phyloP scores from a whole-genome alignment of 2,113 vertebrate genomes.

The Tychaedon coryphoeus region DNA sequence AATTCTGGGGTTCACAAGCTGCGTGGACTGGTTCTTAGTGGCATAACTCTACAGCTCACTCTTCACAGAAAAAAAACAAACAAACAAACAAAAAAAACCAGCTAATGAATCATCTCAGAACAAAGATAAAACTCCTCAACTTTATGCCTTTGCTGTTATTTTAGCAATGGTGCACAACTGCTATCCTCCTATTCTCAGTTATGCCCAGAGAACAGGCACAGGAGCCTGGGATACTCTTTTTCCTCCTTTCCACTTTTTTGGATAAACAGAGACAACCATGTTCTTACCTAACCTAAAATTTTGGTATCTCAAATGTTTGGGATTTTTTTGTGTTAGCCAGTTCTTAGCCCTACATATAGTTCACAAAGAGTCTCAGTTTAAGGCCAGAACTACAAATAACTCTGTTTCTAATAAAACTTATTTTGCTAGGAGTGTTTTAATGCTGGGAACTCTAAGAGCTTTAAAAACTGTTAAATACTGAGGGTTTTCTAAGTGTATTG shows the following conservation, averaged over 20 bases:
- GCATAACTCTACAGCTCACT: not conserved
- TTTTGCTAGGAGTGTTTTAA: not conserved
- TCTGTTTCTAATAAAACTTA: not conserved
- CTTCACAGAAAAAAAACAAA: not conserved
- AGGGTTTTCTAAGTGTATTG: not conserved
- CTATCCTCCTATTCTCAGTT: not conserved
- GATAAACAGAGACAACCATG: fast-evolving
- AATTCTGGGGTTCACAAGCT: not conserved
- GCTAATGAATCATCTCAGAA: not conserved
- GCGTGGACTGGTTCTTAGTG: not conserved
- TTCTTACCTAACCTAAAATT: not conserved
- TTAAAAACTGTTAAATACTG: not conserved
- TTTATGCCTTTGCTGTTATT: not conserved
- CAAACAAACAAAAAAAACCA: not conserved
- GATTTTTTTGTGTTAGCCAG: not conserved
- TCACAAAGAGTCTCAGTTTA: not conserved
- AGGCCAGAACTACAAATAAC: not conserved
- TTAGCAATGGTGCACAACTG: not conserved
- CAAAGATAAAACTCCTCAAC: not conserved
- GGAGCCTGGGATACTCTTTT: not conserved
- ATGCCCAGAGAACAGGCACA: fast-evolving
- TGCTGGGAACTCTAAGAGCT: not conserved
- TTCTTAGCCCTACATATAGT: fast-evolving
- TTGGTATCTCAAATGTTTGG: not conserved
- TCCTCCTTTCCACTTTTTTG: not conserved